Base-by-base conservation (phyloP, 2,113 vertebrate genomes). In the Nyctibius bracteatus region DNA sequence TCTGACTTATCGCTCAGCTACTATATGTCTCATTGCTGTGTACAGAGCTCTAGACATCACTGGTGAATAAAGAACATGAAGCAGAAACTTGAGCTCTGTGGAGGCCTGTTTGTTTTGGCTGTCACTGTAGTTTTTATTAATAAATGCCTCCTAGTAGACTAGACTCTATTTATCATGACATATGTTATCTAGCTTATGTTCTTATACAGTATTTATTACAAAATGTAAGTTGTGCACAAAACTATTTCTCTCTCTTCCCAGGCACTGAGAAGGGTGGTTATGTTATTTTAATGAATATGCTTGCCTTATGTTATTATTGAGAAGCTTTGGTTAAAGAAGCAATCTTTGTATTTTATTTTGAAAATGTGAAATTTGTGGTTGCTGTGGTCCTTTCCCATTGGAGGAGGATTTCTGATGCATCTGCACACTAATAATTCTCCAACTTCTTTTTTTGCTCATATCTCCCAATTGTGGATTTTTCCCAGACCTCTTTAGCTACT, bases 61-160 rank as follows among this genome's bases (percentile, higher is more conserved):
- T 86, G 6, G 0, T 72, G 81, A 90, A 66, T 27, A 43, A 47
- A 81, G 43, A 75, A 30, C 46, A 70, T 2, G 27, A 73, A 80
- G 25, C 88, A 95, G 74, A 93, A 90, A 95, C 52, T 67, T n/a
- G 72, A 96, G 86, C 63, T 78, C 39, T 84, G 55, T 65, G 85
- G 59, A 92, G 77, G 75, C 44, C 95, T 95, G 92, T 95, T 96
- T 96, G 80, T 86, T 96, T 96, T 96, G 96, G 96, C 96, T 95
- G 72, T 37, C 5, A 0, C 82, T 73, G 55, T 33, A 71, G 72
- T 31, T 94, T 95, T 94, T 88, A 96, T 96, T 95, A 96, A 96
- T 93, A 93, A 96, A 94, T 94, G 92, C 90, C 94, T 96, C 77
- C 92, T 94, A 72, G 46, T 95, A 95, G 96, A 78, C 90, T 92